phyloP scores from a whole-genome alignment of 2,797 vertebrate genomes.

The Gephyroberyx darwinii region DNA sequence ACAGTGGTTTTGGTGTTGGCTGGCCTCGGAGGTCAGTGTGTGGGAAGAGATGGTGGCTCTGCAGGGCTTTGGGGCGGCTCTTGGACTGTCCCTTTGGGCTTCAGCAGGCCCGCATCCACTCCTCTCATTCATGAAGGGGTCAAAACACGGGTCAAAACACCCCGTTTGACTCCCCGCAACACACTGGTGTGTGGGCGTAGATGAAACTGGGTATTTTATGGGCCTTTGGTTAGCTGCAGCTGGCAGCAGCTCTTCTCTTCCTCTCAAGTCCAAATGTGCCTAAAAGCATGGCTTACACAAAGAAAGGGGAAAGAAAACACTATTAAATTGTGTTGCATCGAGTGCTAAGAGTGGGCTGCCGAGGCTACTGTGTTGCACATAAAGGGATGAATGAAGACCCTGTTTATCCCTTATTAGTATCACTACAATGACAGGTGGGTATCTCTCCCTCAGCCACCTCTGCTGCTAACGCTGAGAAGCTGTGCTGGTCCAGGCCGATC shows the following conservation, averaged over 20 bases:
- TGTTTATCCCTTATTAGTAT: slow-evolving; percentile 82
- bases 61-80: slow-evolving; percentile 77
- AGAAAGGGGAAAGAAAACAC: slow-evolving; percentile 65
- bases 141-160: slow-evolving; percentile 82
- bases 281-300: slow-evolving; percentile 78
- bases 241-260: slow-evolving; percentile 66
- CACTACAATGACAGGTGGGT: slow-evolving; percentile 71
- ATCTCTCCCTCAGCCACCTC: slow-evolving; percentile 63
- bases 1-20: slow-evolving; percentile 79
- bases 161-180: slow-evolving; percentile 79
- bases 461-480: slow-evolving; percentile 48
- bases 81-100: slow-evolving; percentile 82
- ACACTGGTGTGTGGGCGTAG: slow-evolving; percentile 79
- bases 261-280: slow-evolving; percentile 78
- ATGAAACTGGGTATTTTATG: slow-evolving; percentile 80
- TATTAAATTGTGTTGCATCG: slow-evolving; percentile 67
- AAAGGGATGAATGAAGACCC: slow-evolving; percentile 67
- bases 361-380: slow-evolving; percentile 55
- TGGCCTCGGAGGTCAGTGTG: slow-evolving; percentile 84
- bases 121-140: slow-evolving; percentile 84
- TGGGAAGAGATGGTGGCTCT: slow-evolving; percentile 83
- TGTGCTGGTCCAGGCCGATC: slow-evolving; percentile 36
- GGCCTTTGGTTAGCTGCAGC: slow-evolving; percentile 71
- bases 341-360: slow-evolving; percentile 74
- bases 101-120: slow-evolving; percentile 78